Conservation (phyloP, 2,113 vertebrate genomes). For the Siphamia tubifer region DNA sequence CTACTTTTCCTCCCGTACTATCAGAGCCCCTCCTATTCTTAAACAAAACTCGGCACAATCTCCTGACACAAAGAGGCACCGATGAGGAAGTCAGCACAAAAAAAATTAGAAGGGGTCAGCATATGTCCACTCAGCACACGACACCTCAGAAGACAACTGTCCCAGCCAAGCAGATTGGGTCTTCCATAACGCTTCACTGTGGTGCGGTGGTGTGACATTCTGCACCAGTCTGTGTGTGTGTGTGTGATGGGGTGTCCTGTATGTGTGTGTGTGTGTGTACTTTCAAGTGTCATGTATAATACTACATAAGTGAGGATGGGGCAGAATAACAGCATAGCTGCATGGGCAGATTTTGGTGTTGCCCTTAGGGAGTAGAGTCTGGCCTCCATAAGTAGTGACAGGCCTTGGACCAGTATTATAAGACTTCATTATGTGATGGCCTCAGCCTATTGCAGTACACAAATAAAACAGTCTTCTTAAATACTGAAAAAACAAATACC, state of each 20-base stretch:
- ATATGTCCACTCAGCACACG: constrained; percentile 76
- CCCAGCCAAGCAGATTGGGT: constrained; percentile 65
- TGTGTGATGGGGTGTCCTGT: constrained; percentile 15
- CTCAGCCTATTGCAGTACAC: no score
- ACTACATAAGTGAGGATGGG: constrained; percentile 68
- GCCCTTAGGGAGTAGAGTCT: constrained; percentile 57
- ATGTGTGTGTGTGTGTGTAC: constrained; percentile 10
- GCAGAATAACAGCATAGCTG: constrained; percentile 72
- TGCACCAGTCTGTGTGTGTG: constrained; percentile 2
- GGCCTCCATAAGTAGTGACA: constrained; percentile 64
- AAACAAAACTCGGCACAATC: constrained; percentile 65
- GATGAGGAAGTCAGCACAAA: constrained; percentile 76
- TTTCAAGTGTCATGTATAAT: constrained; percentile 64
- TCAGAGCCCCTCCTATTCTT: background rate
- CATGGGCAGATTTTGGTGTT: constrained; percentile 74
- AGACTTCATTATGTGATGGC: constrained; percentile 33
- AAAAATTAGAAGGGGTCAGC: constrained; percentile 70
- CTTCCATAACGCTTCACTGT: constrained; percentile 30
- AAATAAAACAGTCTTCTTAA: no score
- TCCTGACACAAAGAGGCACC: constrained; percentile 63
- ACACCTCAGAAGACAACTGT: constrained; percentile 75
- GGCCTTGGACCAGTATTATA: constrained; percentile 44
- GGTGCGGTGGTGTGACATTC: constrained; percentile 18
- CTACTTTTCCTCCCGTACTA: background rate
- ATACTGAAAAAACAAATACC: no score